These are phyloP conservation scores for Acropora tenuis DNA, from an alignment of 64 coral and sea anemone species.

Conservation along the genomic window DNA sequence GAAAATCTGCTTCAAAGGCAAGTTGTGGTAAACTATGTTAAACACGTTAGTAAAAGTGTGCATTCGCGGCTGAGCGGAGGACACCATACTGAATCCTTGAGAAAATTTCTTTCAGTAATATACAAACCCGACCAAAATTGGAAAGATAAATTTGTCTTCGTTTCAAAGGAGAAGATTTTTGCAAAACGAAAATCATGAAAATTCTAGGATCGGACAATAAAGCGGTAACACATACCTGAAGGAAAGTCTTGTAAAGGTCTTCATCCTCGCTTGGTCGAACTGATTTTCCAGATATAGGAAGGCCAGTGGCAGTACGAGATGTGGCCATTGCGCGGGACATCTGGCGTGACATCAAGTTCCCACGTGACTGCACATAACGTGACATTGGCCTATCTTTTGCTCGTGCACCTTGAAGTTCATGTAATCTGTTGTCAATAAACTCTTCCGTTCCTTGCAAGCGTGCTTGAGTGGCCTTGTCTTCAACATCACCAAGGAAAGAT, in stretches of 20 bases:
- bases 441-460: constrained; percentile 92
- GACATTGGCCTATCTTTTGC: constrained; percentile 76
- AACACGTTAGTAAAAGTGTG: no score
- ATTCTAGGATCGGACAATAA: no score
- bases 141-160: no score
- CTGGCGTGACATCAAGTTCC: constrained; percentile 74
- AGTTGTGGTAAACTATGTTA: no score
- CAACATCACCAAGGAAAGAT: constrained; percentile 73
- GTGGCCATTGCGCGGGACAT: constrained; percentile 84
- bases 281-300: constrained; percentile 77
- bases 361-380: constrained; percentile 88
- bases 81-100: no score
- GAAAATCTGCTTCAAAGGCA: no score
- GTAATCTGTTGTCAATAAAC: constrained; percentile 81
- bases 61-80: no score
- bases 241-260: constrained; percentile 86
- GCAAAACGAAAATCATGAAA: no score
- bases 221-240: constrained; percentile 68
- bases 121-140: no score
- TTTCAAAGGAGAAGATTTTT: no score
- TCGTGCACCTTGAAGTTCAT: constrained; percentile 66
- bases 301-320: constrained; percentile 79
- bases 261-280: constrained; percentile 50
- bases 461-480: constrained; percentile 71
- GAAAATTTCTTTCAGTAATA: no score